These are phyloP conservation scores for Cyclophora punctaria DNA, from an alignment of 2,888 invertebrate species.

Conservation along the genomic window DNA sequence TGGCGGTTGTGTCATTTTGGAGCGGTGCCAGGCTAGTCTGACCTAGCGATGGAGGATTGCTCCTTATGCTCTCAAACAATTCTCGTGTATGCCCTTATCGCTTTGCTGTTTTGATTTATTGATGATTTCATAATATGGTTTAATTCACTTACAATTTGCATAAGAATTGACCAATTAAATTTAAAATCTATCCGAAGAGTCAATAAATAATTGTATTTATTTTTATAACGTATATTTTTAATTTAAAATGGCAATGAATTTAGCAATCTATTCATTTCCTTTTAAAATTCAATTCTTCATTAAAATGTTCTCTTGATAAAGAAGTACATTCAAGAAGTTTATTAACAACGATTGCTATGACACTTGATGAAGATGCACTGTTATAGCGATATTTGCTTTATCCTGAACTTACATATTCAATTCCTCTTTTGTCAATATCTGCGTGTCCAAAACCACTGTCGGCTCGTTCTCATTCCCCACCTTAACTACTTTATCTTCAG, in stretches of 20 bases:
- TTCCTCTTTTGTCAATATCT: conserved; percentile 56
- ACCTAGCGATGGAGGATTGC: conserved; percentile 42
- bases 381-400: too few relatives aligned
- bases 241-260: background rate
- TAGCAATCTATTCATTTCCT: background rate
- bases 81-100: conserved; percentile 7
- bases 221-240: background rate
- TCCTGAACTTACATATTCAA: conserved; percentile 48
- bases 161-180: too few relatives aligned
- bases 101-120: conserved; percentile 18
- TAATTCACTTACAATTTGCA: too few relatives aligned
- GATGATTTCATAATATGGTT: background rate
- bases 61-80: conserved; percentile 9
- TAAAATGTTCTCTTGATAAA: too few relatives aligned
- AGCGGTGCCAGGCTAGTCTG: conserved; percentile 46
- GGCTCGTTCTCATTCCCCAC: conserved; percentile 56
- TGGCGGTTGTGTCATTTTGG: conserved; percentile 61
- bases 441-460: conserved; percentile 40
- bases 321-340: too few relatives aligned
- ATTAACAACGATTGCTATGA: too few relatives aligned
- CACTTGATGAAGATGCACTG: too few relatives aligned
- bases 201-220: too few relatives aligned
- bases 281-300: background rate
- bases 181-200: too few relatives aligned
- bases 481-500: conserved; percentile 52